Percentiles rank a stretch among this genome's conserved stretches.
These are phyloP conservation scores for Platalea minor DNA, from an alignment of 2,797 vertebrate genomes.

Conservation along the genomic window DNA sequence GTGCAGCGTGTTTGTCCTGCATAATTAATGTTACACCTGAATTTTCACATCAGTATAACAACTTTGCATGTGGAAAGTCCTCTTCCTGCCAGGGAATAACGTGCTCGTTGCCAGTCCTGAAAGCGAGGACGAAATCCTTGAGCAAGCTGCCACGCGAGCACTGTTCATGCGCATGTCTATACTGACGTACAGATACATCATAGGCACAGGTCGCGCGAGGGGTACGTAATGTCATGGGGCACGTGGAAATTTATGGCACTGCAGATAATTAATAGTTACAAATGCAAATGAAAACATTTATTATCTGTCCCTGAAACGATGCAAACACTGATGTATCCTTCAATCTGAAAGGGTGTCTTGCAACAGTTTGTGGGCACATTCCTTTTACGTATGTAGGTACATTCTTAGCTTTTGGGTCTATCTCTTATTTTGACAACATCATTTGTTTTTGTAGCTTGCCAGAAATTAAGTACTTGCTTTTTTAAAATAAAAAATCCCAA, in stretches of 20 bases:
- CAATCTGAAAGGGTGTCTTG: background rate
- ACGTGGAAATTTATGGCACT: rapidly evolving
- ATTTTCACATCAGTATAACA: background rate
- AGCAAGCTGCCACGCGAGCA: rapidly evolving
- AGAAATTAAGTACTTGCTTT: background rate
- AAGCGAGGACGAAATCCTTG: background rate
- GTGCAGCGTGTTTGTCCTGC: background rate
- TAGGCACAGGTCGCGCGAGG: background rate
- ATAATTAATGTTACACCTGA: background rate
- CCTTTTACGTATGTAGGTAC: background rate
- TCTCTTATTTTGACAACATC: background rate
- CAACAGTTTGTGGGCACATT: background rate
- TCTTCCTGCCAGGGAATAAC: background rate
- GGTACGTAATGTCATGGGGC: background rate
- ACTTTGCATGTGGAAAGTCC: background rate
- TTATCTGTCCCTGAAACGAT: background rate
- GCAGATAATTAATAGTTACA: background rate
- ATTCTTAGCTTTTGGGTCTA: background rate
- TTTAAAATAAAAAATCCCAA: background rate
- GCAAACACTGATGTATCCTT: background rate
- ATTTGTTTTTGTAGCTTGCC: background rate
- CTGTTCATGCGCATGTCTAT: rapidly evolving
- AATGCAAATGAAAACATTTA: background rate
- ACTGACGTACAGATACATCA: no score
- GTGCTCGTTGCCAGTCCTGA: background rate